Base-by-base conservation (phyloP, 2,797 vertebrate species). In the Bovichtus diacanthus region DNA sequence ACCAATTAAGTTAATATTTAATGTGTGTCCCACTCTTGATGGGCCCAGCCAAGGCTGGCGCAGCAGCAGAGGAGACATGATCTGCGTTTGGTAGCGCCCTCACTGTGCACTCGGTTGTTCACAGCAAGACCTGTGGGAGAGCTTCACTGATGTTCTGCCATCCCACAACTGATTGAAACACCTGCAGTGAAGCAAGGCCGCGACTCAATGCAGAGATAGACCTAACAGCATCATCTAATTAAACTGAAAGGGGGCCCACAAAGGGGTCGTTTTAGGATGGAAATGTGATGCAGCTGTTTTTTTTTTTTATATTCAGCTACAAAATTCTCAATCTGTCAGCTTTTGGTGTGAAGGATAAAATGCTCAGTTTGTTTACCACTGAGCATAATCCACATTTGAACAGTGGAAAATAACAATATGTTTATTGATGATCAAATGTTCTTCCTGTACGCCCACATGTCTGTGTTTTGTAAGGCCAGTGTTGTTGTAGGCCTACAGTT, bases 1-100 rank as follows among this genome's bases (percentile, higher is more conserved):
- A 92, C 94, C 92, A 94, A 95, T 95, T 94, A 92, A 90, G 92
- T 95, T 93, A 93, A 95, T 94, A 95, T 95, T 95, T 95, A 94
- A 94, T 94, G 90, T 91, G 86, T 81, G 85, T 90, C 91, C 88
- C 90, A 76, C 84, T 85, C 89, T 89, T 91, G 90, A 88, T 76
- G 83, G 90, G 82, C 86, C 74, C 55, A 84, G 90, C 93, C 92
- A 91, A 92, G 84, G 90, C 91, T 93, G 90, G 93, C 83, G 68
- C 74, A 39, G 84, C 89, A 87, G 88, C 87, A 88, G 86, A 90
- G 77, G 85, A 83, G 84, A 82, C 87, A 85, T 78, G 87, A 87
- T 87, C 87, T 64, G 80, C 78, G 54, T 91, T 89, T 85, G 86
- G 78, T 87, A 55, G 85, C 51, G 75, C 81, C 89, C 89, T 91